Evolutionary conservation across 2,113 vertebrate genomes (phyloP), one percentile per base, ranked within the genome.

Genomic region (Istiophorus platypterus): DNA sequence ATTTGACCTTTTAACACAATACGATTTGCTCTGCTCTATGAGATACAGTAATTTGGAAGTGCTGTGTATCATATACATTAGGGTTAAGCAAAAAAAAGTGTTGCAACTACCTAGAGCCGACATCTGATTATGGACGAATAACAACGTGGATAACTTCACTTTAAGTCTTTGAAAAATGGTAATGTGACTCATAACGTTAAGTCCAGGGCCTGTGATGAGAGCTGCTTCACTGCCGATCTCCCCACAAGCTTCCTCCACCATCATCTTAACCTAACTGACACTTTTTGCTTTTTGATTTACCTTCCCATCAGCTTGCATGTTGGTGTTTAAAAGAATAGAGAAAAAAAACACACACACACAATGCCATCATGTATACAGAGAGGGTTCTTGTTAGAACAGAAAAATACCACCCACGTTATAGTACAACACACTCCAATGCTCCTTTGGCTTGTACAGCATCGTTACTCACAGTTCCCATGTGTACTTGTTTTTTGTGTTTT

Each of bases 401-500:
- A 76, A 76, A 58, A 57, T 57, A 52, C 26, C 45, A 17, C 14
- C 63, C 34, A 58, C 51, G 49, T 47, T 24, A 12, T 39, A 42
- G 22, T 47, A 49, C 56, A 45, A 2, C 61, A 74, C 45, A 52
- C 42, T 73, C 39, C 26, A 47, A 29, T 57, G 54, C 20, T 68
- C 12, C 24, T n/a, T 54, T 57, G 49, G 52, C 72, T 54, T 49
- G 47, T 41, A 20, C 31, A 29, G 47, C 59, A 52, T 54, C 22
- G n/a, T 79, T 80, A 66, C 76, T 76, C 73, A 73, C 72, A 31
- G 69, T 31, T 81, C 56, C 57, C 61, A 24, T 63, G 71, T 80
- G 78, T 61, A 14, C 49, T 18, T 11, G 2, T 56, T 56, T 74
- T 68, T 72, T 79, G 68, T 72, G 20, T 20, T 41, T 61, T 6